A percentile compares a stretch with the other conserved stretches of the same genome.
phyloP scores from a whole-genome alignment of 2,113 vertebrate species.

The Lynx canadensis region DNA sequence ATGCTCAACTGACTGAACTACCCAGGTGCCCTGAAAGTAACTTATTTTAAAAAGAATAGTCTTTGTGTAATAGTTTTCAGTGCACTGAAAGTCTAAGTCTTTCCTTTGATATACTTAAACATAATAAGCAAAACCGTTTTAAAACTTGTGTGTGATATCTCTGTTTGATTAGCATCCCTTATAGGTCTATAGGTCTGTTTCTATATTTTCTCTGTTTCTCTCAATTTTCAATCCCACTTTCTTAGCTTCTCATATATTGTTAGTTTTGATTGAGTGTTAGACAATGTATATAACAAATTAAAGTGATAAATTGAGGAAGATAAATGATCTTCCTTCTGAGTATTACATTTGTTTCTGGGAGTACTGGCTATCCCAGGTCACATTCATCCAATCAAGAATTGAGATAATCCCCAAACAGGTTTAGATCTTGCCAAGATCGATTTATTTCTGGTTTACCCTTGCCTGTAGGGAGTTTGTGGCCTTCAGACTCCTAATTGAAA shows the following conservation, averaged over 20 bases:
- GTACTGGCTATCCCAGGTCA: not conserved
- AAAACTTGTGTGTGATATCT: not conserved
- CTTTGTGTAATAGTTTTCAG: not conserved
- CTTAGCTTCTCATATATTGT: not conserved
- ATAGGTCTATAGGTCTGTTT: not conserved
- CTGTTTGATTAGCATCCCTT: not conserved
- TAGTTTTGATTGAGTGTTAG: not conserved
- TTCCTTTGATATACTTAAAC: not conserved
- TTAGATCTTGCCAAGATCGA: not conserved
- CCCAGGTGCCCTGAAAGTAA: not conserved
- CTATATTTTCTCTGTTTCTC: not conserved
- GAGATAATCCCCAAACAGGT: not conserved
- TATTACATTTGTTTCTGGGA: not conserved
- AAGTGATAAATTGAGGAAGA: not conserved
- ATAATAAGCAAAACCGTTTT: constrained; percentile 14
- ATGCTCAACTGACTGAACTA: too few relatives aligned
- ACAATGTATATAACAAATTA: not conserved
- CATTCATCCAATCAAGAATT: not conserved
- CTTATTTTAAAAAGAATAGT: not conserved
- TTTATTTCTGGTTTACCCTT: not conserved
- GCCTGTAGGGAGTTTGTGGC: not conserved
- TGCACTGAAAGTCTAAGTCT: not conserved
- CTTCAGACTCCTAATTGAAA: not conserved
- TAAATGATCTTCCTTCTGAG: not conserved
- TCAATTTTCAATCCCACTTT: not conserved